phyloP scores from a whole-genome alignment of 2,888 invertebrate species.

The Cosmorhoe ocellata region DNA sequence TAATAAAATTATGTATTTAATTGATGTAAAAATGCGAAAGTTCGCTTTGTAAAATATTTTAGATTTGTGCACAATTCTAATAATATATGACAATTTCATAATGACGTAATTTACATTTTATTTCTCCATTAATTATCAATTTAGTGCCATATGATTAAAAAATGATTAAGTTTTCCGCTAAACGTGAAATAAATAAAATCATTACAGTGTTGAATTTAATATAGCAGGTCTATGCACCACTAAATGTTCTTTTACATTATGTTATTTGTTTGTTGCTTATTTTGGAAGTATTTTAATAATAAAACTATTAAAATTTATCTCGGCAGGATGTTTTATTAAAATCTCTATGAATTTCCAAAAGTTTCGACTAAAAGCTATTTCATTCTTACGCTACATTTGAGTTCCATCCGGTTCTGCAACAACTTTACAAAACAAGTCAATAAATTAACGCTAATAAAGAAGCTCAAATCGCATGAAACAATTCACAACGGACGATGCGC shows the following conservation, averaged over 20 bases:
- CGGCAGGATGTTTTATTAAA: conserved; percentile 72
- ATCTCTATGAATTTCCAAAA: conserved; percentile 58
- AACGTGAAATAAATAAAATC: conserved; percentile 39
- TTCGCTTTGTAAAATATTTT: conserved; percentile 24
- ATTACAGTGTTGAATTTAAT: conserved; percentile 62
- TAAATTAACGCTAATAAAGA: conserved; percentile 1
- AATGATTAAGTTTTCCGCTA: conserved; percentile 15
- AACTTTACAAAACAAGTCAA: not conserved
- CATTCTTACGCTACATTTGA: conserved; percentile 34
- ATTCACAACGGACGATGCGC: conserved; percentile 2
- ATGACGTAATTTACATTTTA: conserved; percentile 22
- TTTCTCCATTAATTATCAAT: conserved; percentile 35
- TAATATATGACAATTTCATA: conserved; percentile 21
- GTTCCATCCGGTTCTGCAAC: conserved; percentile 9
- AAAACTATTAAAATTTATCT: conserved; percentile 67
- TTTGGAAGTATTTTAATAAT: conserved; percentile 79
- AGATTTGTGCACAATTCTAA: conserved; percentile 29
- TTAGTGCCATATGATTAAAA: conserved; percentile 53
- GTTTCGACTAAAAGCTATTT: conserved; percentile 50
- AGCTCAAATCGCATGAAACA: conserved; percentile 3
- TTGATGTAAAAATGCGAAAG: conserved; percentile 25
- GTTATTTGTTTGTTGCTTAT: conserved; percentile 82
- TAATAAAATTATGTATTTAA: conserved; percentile 25
- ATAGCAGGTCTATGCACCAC: conserved; percentile 62
- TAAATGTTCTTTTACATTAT: conserved; percentile 73